Percentiles rank a stretch among this genome's conserved stretches.
Conservation (phyloP, 2,797 vertebrate genomes). For the Acropternis orthonyx region DNA sequence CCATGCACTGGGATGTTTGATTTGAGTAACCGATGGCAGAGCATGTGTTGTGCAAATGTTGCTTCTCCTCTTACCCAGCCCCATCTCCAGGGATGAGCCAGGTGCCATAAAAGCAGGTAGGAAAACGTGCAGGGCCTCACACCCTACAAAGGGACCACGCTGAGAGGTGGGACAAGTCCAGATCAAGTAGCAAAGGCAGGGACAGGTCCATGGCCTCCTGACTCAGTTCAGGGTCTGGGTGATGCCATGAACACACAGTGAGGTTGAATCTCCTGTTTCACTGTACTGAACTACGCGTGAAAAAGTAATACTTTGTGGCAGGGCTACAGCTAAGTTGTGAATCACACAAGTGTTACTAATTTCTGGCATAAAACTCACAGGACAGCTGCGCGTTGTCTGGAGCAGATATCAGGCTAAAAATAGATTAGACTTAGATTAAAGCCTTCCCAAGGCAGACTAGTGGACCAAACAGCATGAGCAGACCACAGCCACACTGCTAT, state of each 20-base stretch:
- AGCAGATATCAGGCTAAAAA: constrained; percentile 69
- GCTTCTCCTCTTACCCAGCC: not conserved
- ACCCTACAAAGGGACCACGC: not conserved
- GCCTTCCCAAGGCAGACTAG: constrained; percentile 62
- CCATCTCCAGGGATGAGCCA: not conserved
- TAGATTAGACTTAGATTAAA: constrained; percentile 66
- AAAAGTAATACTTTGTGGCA: not conserved
- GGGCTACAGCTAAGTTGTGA: constrained; percentile 20
- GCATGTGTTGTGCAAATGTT: not conserved
- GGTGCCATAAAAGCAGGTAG: not conserved
- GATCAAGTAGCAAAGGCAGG: not conserved
- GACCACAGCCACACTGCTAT: constrained; percentile 37
- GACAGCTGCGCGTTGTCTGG: constrained; percentile 60
- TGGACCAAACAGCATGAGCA: not conserved
- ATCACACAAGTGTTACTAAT: constrained; percentile 57
- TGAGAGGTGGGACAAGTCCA: not conserved
- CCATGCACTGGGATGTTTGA: not conserved
- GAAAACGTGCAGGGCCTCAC: not conserved
- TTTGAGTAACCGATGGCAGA: not conserved
- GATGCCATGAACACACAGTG: not conserved
- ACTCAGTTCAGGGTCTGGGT: not conserved
- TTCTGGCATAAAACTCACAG: constrained; percentile 50
- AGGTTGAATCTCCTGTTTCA: not conserved
- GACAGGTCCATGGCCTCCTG: not conserved
- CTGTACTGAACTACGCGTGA: not conserved